Conservation (phyloP, 2,888 invertebrate species). For the Spodoptera exigua region DNA sequence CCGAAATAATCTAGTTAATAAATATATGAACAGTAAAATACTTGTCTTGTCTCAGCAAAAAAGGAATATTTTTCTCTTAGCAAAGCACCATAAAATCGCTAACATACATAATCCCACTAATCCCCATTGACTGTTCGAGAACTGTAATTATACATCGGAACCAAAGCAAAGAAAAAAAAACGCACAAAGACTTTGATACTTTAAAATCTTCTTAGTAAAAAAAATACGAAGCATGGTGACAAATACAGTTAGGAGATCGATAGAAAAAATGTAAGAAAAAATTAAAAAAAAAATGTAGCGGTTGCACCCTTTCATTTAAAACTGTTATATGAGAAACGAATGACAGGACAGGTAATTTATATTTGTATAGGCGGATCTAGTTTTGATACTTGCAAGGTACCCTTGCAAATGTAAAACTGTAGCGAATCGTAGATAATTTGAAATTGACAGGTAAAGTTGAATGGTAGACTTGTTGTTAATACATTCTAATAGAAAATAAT, state of each 20-base stretch:
- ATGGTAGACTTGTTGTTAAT: no score
- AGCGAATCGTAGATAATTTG: no score
- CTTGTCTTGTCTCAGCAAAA: neutral
- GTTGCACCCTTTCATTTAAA: constrained; percentile 76
- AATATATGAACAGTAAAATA: no score
- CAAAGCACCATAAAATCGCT: constrained; percentile 7
- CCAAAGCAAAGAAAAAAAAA: constrained; percentile 60
- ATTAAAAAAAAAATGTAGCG: constrained; percentile 72
- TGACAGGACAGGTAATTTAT: constrained; percentile 65
- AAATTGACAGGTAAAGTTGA: no score
- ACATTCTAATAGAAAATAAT: no score
- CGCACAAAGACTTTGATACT: constrained; percentile 56
- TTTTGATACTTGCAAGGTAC: constrained; percentile 26
- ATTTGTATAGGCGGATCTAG: constrained; percentile 14
- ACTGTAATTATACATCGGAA: constrained; percentile 62
- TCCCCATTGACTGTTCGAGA: constrained; percentile 72
- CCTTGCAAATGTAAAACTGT: no score
- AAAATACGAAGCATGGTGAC: constrained; percentile 57
- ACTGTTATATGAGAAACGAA: constrained; percentile 74
- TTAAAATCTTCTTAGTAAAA: constrained; percentile 71
- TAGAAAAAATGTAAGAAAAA: constrained; percentile 49
- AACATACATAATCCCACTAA: constrained; percentile 48
- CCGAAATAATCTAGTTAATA: no score
- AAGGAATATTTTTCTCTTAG: neutral
- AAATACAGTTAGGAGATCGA: constrained; percentile 59